Evolutionary conservation across 1,140 invertebrate species (phyloP).

Genomic region (Zaprionus vittiger): DNA sequence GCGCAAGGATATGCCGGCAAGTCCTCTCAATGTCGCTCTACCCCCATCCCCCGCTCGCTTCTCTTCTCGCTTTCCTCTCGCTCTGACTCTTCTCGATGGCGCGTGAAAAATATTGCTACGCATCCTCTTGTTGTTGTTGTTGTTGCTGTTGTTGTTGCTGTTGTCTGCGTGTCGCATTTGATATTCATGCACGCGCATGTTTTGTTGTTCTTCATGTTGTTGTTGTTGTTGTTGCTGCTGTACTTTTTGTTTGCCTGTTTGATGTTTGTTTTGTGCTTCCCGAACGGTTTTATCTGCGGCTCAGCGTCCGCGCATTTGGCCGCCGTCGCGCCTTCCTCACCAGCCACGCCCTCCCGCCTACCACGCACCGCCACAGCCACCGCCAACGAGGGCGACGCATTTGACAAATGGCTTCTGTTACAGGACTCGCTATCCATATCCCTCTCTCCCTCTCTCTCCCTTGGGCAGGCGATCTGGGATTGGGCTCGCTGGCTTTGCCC

Average conservation of each 20-base stretch:
- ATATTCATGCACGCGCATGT: slow-evolving; percentile 77
- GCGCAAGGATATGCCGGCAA: slow-evolving; percentile 73
- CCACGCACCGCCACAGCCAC: slow-evolving; percentile 7
- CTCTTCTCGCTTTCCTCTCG: not conserved
- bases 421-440: slow-evolving; percentile 20
- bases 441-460: not conserved
- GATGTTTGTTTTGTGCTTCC: slow-evolving; percentile 81
- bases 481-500: slow-evolving; percentile 53
- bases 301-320: slow-evolving; percentile 74
- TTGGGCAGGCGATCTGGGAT: slow-evolving; percentile 24
- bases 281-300: slow-evolving; percentile 80
- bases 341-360: not conserved
- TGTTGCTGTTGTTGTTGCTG: slow-evolving; percentile 25
- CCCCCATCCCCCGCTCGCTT: slow-evolving; percentile 11
- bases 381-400: slow-evolving; percentile 59
- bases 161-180: slow-evolving; percentile 72
- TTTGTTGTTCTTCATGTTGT: slow-evolving; percentile 50
- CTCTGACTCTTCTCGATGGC: not conserved
- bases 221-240: slow-evolving; percentile 47
- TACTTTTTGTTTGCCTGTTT: slow-evolving; percentile 78
- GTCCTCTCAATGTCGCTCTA: slow-evolving; percentile 10
- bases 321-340: slow-evolving; percentile 26
- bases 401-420: slow-evolving; percentile 81
- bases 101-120: slow-evolving; percentile 80
- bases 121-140: slow-evolving; percentile 68